Evolutionary conservation across 2,797 vertebrate species (phyloP), one percentile per base, ranked within the genome.

Genomic region (Xenops minutus): DNA sequence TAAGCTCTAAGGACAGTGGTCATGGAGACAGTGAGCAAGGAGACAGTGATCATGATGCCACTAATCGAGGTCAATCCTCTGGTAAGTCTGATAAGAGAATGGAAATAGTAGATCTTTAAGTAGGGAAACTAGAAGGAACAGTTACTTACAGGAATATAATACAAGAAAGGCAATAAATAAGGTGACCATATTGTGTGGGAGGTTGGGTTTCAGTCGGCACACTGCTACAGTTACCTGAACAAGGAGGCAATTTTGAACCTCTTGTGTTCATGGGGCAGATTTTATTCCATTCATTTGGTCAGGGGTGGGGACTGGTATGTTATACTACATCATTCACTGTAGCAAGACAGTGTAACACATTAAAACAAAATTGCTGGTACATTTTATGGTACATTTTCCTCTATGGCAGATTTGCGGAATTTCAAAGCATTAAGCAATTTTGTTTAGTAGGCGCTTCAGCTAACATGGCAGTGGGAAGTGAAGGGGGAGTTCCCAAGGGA

Each of bases 1-100:
- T 99, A 95, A 99, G 99, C 98, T 99, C 99, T 92, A 99, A 99
- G 98, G 99, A 99, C 98, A 99, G 99, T 89, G 99, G 99, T 92
- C 99, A 99, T 56, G 99, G 99, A 91, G 99, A 99, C 98, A 99
- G 99, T 85, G 99, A 99, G 93, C 99, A 99, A 97, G 99, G 99
- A 85, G 99, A 99, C 98, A 99, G 99, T 86, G 99, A 99, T 97
- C 99, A 99, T 64, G 99, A 99, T 64, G 99, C 99, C 97, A 99
- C 99, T 95, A 99, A 99, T 98, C 98, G 99, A 97, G 99, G 99
- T 97, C 99, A 99, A 97, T 99, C 99, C 95, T 98, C 99, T 91
- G 99, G 99, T 99, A 98, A 98, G 99, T 99, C 96, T 95, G 96
- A 96, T 91, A 96, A 97, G 94, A 71, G 74, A 96, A 92, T 93